These are phyloP conservation scores for Oxyscelio sp. DNA, from an alignment of 2,888 invertebrate species.

Conservation along the genomic window DNA sequence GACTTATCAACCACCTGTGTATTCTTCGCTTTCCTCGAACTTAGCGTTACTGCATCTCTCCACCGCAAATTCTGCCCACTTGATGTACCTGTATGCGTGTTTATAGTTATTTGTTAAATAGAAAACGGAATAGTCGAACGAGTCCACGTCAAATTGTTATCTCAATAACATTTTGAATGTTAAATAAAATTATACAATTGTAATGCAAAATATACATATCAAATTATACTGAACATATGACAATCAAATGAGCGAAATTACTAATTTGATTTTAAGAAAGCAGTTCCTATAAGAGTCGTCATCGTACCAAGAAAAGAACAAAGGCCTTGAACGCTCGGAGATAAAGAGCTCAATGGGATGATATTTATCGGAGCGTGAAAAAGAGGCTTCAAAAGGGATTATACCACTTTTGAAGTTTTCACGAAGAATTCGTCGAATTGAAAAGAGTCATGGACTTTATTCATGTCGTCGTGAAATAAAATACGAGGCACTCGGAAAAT, in stretches of 20 bases:
- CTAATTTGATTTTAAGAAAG: constrained; percentile 27
- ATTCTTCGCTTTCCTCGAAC: constrained; percentile 50
- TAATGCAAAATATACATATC: no score
- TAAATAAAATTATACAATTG: no score
- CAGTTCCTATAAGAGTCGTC: constrained; percentile 43
- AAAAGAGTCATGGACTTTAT: constrained; percentile 34
- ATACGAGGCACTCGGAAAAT: no score
- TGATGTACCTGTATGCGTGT: constrained; percentile 79
- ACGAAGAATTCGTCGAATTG: constrained; percentile 59
- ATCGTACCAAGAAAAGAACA: constrained; percentile 53
- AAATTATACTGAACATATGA: constrained; percentile 81
- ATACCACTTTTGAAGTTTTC: constrained; percentile 69
- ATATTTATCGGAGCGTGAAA: constrained; percentile 73
- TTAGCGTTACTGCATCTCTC: constrained; percentile 12
- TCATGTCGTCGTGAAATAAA: constrained; percentile 10
- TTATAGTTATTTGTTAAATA: no score
- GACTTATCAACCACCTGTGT: constrained; percentile 76
- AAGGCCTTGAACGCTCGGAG: constrained; percentile 55
- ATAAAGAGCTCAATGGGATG: constrained; percentile 62
- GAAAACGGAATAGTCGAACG: no score
- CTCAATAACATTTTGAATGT: no score
- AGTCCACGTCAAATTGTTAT: no score
- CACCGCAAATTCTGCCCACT: constrained; percentile 65
- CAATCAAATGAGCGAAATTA: constrained; percentile 36
- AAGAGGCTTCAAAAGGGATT: constrained; percentile 68